Conservation (phyloP, 2,113 vertebrate genomes). For the Artemisiospiza belli region DNA sequence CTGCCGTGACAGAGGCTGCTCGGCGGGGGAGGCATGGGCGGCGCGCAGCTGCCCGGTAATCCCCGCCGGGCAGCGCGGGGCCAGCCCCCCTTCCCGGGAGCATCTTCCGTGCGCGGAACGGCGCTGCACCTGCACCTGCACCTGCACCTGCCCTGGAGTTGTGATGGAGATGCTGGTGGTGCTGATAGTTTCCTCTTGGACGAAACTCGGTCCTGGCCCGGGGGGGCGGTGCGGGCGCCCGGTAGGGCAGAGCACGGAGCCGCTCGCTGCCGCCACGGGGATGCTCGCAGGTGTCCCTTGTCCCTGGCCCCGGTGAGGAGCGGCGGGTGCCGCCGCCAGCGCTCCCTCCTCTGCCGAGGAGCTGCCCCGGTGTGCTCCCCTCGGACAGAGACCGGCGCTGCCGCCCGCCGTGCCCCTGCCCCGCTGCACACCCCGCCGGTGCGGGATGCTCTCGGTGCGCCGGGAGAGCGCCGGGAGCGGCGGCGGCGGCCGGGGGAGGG, state of each 20-base stretch:
- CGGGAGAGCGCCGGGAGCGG: neutral
- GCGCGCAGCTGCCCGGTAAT: constrained; percentile 10
- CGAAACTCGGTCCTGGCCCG: neutral
- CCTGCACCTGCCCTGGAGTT: neutral
- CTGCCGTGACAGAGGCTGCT: constrained; percentile 4
- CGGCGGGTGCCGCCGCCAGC: neutral
- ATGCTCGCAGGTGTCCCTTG: neutral
- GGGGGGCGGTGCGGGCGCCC: neutral
- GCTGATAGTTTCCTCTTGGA: neutral
- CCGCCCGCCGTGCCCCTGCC: neutral
- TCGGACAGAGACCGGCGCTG: neutral
- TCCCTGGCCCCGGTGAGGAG: neutral
- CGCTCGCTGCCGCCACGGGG: neutral
- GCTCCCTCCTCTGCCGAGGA: neutral
- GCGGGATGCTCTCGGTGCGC: neutral
- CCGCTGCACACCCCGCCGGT: neutral
- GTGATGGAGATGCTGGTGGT: neutral
- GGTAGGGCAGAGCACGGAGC: neutral
- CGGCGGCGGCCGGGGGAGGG: neutral
- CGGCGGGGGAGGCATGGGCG: neutral
- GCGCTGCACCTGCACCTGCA: neutral
- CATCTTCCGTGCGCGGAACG: neutral
- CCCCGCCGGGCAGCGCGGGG: neutral
- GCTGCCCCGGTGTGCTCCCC: neutral
- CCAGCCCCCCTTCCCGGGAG: neutral